These are phyloP conservation scores for Noctua janthina DNA, from an alignment of 2,888 invertebrate species.

Conservation along the genomic window DNA sequence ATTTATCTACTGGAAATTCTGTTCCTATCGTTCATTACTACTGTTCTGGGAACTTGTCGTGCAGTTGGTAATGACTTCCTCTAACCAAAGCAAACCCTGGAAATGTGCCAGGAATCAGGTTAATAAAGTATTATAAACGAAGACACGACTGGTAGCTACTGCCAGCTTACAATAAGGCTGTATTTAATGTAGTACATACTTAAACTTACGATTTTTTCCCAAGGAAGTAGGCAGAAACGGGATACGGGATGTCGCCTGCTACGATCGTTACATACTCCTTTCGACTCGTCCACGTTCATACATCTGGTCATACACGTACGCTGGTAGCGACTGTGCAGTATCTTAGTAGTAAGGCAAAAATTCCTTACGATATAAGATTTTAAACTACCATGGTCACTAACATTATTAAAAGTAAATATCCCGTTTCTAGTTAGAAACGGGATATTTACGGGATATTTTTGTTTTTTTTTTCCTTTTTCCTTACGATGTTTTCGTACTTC, in stretches of 20 bases:
- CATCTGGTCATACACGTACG: too few relatives aligned
- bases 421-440: too few relatives aligned
- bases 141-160: not conserved
- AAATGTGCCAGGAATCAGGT: slow-evolving; percentile 42
- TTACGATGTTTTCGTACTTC: not conserved
- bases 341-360: not conserved
- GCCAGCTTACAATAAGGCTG: not conserved
- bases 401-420: too few relatives aligned
- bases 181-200: not conserved
- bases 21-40: slow-evolving; percentile 27
- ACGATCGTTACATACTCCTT: not conserved
- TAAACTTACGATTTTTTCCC: not conserved
- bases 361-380: too few relatives aligned
- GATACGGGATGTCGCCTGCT: not conserved
- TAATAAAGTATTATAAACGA: slow-evolving; percentile 30
- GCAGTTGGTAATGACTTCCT: slow-evolving; percentile 56
- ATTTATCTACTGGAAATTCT: slow-evolving; percentile 7
- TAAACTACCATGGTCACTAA: too few relatives aligned
- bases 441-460: too few relatives aligned
- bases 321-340: not conserved
- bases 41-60: slow-evolving; percentile 42
- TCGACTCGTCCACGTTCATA: not conserved
- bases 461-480: not conserved
- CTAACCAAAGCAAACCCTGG: slow-evolving; percentile 29
- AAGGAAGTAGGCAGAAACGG: not conserved